phyloP scores from a whole-genome alignment of 2,888 invertebrate species.

The Hesperia comma region DNA sequence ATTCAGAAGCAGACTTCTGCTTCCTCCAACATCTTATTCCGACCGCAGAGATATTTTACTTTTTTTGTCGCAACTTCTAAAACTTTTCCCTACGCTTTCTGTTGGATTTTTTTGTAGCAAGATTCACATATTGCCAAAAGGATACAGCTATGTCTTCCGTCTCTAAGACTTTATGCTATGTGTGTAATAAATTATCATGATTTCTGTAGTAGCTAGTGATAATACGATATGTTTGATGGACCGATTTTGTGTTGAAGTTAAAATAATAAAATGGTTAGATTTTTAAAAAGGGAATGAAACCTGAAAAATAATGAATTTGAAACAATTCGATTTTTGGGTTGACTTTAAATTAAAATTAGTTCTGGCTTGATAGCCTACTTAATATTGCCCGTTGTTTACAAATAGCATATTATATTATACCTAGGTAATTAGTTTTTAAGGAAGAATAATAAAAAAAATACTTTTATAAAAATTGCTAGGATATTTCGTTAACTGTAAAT shows the following conservation, averaged over 20 bases:
- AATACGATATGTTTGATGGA: not conserved
- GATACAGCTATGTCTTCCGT: not conserved
- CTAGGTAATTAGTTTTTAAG: too few species aligned
- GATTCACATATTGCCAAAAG: not conserved
- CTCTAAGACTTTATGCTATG: not conserved
- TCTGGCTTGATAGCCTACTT: too few species aligned
- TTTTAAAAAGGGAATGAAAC: too few species aligned
- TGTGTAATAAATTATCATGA: not conserved
- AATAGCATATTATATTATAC: too few species aligned
- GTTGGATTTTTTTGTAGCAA: not conserved
- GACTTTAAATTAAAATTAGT: too few species aligned
- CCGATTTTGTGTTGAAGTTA: too few species aligned
- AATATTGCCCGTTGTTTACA: too few species aligned
- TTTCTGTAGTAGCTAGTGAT: not conserved
- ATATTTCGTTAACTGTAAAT: not conserved
- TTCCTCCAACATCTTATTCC: not conserved
- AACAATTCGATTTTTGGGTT: too few species aligned
- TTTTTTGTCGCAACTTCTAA: not conserved
- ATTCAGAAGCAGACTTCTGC: not conserved
- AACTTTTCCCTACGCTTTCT: slow-evolving; percentile 2
- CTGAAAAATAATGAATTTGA: too few species aligned
- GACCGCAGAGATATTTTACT: not conserved
- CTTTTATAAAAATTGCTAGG: too few species aligned
- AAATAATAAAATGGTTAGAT: too few species aligned
- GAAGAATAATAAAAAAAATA: too few species aligned